These are phyloP conservation scores for Strix uralensis DNA, from an alignment of 2,113 vertebrate species.

Conservation along the genomic window DNA sequence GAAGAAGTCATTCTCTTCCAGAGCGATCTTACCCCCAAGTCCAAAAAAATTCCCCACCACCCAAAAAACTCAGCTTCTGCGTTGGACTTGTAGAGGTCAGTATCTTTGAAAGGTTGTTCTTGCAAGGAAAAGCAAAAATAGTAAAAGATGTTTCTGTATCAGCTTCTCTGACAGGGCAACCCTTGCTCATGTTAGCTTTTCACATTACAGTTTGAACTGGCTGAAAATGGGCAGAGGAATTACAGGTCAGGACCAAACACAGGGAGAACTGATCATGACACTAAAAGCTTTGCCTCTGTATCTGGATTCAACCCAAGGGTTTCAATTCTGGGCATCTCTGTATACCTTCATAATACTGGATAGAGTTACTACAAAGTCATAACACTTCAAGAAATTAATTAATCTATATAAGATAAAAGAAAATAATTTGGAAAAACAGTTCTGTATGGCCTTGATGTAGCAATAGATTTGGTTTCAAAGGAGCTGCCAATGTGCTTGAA, in stretches of 20 bases:
- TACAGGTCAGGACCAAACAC: not conserved
- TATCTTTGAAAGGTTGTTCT: not conserved
- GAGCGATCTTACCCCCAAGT: not conserved
- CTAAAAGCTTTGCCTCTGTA: not conserved
- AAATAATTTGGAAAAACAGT: not conserved
- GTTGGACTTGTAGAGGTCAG: not conserved
- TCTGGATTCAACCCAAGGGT: not conserved
- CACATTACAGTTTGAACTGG: not conserved
- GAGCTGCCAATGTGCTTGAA: not conserved
- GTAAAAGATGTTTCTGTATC: not conserved
- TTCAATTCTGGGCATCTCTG: fast-evolving
- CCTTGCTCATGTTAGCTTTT: not conserved
- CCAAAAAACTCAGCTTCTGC: not conserved
- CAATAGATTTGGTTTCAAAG: not conserved
- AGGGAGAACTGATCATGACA: not conserved
- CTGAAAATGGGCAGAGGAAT: not conserved
- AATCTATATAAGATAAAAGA: not conserved
- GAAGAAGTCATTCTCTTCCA: not conserved
- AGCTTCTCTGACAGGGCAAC: not conserved
- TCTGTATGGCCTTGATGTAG: not conserved
- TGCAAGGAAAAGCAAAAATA: not conserved
- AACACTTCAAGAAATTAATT: not conserved
- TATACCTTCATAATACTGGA: not conserved
- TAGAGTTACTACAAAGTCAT: not conserved
- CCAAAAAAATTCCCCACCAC: not conserved